A percentile compares a stretch with the other conserved stretches of the same genome.
These are phyloP conservation scores for Lutraria rhynchaena DNA, from an alignment of 1,140 invertebrate species.

Conservation along the genomic window DNA sequence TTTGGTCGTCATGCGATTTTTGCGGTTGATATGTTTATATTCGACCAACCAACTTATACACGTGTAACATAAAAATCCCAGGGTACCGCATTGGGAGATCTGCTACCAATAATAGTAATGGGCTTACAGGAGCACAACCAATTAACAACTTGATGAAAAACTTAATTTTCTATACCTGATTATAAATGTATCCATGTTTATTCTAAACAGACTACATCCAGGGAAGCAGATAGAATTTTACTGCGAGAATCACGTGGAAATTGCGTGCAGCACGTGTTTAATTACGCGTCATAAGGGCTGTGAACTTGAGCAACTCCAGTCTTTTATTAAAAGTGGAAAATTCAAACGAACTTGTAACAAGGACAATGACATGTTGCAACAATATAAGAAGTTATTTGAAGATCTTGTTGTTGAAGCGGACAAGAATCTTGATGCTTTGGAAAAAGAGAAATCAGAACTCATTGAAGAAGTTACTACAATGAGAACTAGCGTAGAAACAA, in stretches of 20 bases:
- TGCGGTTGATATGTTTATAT: no score
- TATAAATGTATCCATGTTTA: no score
- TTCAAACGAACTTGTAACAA: constrained; percentile 44
- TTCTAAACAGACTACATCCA: constrained; percentile 29
- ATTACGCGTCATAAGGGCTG: constrained; percentile 37
- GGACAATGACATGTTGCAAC: constrained; percentile 46
- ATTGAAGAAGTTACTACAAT: constrained; percentile 24
- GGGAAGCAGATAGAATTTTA: constrained; percentile 36
- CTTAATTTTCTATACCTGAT: no score
- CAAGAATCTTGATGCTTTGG: constrained; percentile 27
- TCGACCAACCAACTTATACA: no score
- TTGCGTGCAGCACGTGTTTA: constrained; percentile 29
- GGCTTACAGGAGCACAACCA: no score
- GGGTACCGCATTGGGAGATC: no score
- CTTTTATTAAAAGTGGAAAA: constrained; percentile 44
- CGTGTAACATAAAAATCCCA: no score
- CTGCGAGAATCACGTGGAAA: constrained; percentile 43
- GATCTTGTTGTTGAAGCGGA: constrained; percentile 30
- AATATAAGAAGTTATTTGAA: constrained; percentile 42
- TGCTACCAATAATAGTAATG: no score
- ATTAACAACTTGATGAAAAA: no score
- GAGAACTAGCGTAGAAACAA: background rate
- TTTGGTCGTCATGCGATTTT: no score
- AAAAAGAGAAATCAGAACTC: constrained; percentile 3
- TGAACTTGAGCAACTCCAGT: constrained; percentile 17